Evolutionary conservation across 1,140 invertebrate genomes (phyloP).

Genomic region (Subanguina moxae): DNA sequence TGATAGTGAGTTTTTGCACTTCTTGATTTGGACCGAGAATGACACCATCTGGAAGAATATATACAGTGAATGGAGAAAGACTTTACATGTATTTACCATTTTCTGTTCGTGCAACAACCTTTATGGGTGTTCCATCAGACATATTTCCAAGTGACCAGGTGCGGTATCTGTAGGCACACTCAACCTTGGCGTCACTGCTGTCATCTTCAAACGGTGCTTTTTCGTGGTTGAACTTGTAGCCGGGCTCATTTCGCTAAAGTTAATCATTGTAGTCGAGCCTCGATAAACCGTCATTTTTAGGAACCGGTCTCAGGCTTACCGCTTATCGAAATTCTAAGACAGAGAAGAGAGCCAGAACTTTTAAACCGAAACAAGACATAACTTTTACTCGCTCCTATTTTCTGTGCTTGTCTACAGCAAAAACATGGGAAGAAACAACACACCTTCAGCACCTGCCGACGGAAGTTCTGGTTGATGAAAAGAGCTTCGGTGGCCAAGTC

Average conservation of each 20-base stretch:
- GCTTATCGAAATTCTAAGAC: no score
- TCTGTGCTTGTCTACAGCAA: background rate
- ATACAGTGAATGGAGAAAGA: no score
- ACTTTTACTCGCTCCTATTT: no score
- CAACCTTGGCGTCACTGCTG: constrained; percentile 26
- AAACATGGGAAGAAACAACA: no score
- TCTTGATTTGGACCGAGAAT: constrained; percentile 84
- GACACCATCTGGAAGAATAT: constrained; percentile 69
- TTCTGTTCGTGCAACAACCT: constrained; percentile 84
- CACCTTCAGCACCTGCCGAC: constrained; percentile 77
- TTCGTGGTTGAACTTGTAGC: constrained; percentile 38
- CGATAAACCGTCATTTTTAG: no score
- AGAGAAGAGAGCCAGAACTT: no score
- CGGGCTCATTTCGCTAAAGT: constrained; percentile 13
- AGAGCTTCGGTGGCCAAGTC: constrained; percentile 92
- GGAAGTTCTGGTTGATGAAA: constrained; percentile 99
- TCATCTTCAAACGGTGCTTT: constrained; percentile 45
- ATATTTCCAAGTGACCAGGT: constrained; percentile 93
- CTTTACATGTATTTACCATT: constrained; percentile 65
- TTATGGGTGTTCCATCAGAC: constrained; percentile 66
- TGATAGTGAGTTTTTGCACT: constrained; percentile 85
- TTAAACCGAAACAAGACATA: no score
- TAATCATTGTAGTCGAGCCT: no score
- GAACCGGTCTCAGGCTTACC: no score
- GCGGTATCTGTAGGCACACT: constrained; percentile 68